Evolutionary conservation across 37 sponge, comb jelly and placozoan species (phyloP).

Genomic region (Agelas oroides): DNA sequence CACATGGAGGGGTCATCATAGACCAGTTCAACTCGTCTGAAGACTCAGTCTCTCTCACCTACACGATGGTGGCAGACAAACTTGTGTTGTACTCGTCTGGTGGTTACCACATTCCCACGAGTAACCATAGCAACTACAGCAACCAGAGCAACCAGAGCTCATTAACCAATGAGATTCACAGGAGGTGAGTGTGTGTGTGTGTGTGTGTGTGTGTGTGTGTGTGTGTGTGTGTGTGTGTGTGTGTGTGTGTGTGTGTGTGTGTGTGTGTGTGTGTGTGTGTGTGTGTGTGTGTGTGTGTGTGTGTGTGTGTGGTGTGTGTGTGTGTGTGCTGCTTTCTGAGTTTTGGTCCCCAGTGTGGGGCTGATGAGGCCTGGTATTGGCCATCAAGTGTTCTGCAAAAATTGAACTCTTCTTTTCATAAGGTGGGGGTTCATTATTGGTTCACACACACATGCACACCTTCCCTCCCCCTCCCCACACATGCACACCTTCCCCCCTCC

Average conservation of each 20-base stretch:
- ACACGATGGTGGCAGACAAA: conserved; percentile 70
- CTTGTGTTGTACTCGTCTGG: conserved; percentile 26
- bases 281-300: too few relatives aligned
- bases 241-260: neutral
- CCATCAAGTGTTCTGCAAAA: too few relatives aligned
- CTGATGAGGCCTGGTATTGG: too few relatives aligned
- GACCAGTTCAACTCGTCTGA: neutral
- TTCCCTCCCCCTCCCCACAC: too few relatives aligned
- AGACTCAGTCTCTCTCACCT: conserved; percentile 20
- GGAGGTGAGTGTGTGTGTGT: conserved; percentile 31
- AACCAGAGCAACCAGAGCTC: neutral
- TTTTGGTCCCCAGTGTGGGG: too few relatives aligned
- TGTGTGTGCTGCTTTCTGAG: too few relatives aligned
- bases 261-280: conserved; percentile 19
- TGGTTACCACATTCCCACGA: neutral
- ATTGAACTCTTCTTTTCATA: too few relatives aligned
- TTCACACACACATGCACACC: too few relatives aligned
- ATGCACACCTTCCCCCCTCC: too few relatives aligned
- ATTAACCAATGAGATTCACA: conserved; percentile 38
- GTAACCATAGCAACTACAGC: neutral
- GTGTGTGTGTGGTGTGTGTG: too few relatives aligned
- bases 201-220: conserved; percentile 3
- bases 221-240: neutral
- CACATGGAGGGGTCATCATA: conserved; percentile 52
- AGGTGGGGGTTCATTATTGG: too few relatives aligned